phyloP scores from a whole-genome alignment of 2,797 vertebrate species.

The Hoplostethus atlanticus region DNA sequence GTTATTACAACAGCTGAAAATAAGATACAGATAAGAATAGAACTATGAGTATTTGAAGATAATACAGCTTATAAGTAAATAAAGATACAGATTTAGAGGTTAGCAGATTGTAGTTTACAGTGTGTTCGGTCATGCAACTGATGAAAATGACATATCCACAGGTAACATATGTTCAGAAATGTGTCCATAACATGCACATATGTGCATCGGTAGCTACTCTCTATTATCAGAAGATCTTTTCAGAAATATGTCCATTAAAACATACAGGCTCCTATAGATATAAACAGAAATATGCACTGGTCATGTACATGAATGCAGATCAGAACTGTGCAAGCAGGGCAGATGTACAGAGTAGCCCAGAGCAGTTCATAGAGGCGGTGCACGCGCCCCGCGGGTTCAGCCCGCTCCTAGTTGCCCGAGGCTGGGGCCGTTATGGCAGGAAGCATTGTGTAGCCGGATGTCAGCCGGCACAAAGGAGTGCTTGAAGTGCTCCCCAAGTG shows the following conservation, averaged over 20 bases:
- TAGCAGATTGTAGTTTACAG: too few relatives aligned
- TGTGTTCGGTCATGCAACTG: too few relatives aligned
- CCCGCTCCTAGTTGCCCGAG: background rate
- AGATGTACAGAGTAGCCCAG: background rate
- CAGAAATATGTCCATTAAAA: too few relatives aligned
- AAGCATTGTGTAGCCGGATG: constrained; percentile 57
- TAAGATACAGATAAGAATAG: constrained; percentile 35
- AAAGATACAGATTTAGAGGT: background rate
- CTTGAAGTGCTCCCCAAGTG: constrained; percentile 41
- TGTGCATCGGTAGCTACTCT: background rate
- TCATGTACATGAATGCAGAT: too few relatives aligned
- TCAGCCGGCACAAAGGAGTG: constrained; percentile 58
- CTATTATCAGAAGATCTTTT: background rate
- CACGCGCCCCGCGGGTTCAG: background rate
- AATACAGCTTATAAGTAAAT: constrained; percentile 10
- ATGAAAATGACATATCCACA: too few relatives aligned
- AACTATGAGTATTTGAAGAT: constrained; percentile 35
- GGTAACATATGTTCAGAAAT: too few relatives aligned
- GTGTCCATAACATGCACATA: background rate
- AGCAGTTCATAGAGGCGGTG: background rate
- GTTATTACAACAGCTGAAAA: constrained; percentile 40
- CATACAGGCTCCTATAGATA: too few relatives aligned
- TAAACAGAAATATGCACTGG: too few relatives aligned
- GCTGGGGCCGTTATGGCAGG: constrained; percentile 44
- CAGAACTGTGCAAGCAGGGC: background rate